A percentile compares a stretch with the other conserved stretches of the same genome.
Evolutionary conservation across 2,888 invertebrate species (phyloP).

Genomic region (Dynastes maya): DNA sequence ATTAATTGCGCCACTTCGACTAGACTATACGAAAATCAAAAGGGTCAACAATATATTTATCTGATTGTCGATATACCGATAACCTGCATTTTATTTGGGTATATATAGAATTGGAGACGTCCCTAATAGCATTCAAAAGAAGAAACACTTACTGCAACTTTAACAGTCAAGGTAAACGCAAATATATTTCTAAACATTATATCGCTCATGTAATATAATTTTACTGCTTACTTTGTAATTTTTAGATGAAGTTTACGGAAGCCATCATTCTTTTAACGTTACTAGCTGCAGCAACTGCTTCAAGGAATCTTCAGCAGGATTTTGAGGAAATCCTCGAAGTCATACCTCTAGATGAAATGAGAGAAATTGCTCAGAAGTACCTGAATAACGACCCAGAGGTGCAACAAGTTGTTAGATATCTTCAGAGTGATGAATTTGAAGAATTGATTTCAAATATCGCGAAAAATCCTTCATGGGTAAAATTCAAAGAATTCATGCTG

Average conservation of each 20-base stretch:
- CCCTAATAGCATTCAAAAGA: not conserved
- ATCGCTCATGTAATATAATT: not conserved
- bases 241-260: conserved; percentile 54
- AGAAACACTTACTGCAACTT: not conserved
- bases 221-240: not conserved
- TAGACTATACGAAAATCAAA: not conserved
- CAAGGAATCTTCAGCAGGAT: conserved; percentile 52
- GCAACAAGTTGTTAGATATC: conserved; percentile 56
- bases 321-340: conserved; percentile 57
- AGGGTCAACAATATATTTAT: not conserved
- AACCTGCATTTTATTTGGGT: not conserved
- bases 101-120: not conserved
- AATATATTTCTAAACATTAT: too few relatives aligned
- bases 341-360: conserved; percentile 58
- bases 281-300: conserved; percentile 45
- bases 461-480: conserved; percentile 53
- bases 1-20: not conserved
- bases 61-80: not conserved
- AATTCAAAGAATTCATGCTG: conserved; percentile 56
- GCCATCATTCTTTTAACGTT: conserved; percentile 51
- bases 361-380: conserved; percentile 57
- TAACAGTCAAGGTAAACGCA: too few relatives aligned
- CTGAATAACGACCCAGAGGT: conserved; percentile 59
- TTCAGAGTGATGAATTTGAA: conserved; percentile 60
- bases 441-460: conserved; percentile 54